A percentile compares a stretch with the other conserved stretches of the same genome.
These are phyloP conservation scores for Melanargia galathea DNA, from an alignment of 2,888 invertebrate genomes.

Conservation along the genomic window DNA sequence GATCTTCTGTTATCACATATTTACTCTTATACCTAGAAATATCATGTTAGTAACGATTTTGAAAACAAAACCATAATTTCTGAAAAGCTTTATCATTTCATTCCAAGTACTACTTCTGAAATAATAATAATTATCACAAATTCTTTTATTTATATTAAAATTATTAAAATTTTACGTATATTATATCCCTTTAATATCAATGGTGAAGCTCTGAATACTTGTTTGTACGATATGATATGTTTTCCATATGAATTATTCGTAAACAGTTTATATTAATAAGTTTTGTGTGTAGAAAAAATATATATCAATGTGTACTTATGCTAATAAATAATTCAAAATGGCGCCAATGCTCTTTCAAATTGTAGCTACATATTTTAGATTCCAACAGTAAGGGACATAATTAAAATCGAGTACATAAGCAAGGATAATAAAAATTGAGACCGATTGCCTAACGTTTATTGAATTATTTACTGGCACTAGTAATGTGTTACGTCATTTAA, in stretches of 20 bases:
- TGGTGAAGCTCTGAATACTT: slow-evolving; percentile 24
- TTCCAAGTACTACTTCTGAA: background rate
- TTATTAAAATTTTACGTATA: slow-evolving; percentile 18
- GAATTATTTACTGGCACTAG: background rate
- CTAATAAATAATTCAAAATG: slow-evolving; percentile 5
- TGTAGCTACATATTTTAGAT: background rate
- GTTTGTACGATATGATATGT: slow-evolving; percentile 37
- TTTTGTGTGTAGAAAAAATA: background rate
- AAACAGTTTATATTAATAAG: background rate
- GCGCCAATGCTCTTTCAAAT: background rate
- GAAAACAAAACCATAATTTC: background rate
- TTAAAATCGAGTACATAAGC: too few species aligned
- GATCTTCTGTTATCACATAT: slow-evolving; percentile 18
- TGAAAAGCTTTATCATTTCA: background rate
- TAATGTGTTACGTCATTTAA: background rate
- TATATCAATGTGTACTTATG: background rate
- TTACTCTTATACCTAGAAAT: slow-evolving; percentile 13
- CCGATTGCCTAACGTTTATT: too few species aligned
- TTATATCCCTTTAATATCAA: slow-evolving; percentile 5
- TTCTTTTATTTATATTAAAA: background rate
- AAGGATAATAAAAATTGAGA: too few species aligned
- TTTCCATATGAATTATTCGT: slow-evolving; percentile 36
- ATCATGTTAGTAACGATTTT: slow-evolving; percentile 3
- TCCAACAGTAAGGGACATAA: background rate
- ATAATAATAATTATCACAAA: background rate